A percentile compares a stretch with the other conserved stretches of the same genome.
phyloP scores from a whole-genome alignment of 2,888 invertebrate genomes.

The Leptinotarsa haldemani region DNA sequence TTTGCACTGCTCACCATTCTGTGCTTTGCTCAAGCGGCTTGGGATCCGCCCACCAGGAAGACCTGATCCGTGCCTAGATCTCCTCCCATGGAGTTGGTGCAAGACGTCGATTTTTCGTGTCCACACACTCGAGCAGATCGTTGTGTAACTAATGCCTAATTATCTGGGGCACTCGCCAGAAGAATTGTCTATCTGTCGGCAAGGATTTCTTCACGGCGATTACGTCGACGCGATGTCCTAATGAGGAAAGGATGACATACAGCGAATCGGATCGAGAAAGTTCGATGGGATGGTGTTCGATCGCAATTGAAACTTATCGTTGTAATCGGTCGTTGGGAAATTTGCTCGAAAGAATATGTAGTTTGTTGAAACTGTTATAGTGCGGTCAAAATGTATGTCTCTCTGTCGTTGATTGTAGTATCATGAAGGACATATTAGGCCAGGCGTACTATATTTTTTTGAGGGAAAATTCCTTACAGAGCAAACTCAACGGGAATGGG shows the following conservation, averaged over 20 bases:
- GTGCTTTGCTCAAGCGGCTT: conserved; percentile 33
- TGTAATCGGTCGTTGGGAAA: neutral
- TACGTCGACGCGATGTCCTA: conserved; percentile 5
- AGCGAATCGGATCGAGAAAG: neutral
- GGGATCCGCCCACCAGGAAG: conserved; percentile 25
- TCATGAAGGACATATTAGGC: no score
- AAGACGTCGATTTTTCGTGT: conserved; percentile 23
- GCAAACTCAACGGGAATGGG: no score
- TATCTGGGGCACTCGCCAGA: conserved; percentile 42
- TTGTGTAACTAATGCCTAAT: conserved; percentile 38
- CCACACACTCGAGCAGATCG: conserved; percentile 30
- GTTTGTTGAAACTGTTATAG: no score
- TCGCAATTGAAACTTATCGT: neutral
- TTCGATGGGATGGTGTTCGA: neutral
- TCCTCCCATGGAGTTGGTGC: conserved; percentile 32
- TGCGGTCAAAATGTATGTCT: no score
- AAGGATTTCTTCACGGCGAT: conserved; percentile 7
- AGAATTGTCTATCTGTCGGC: conserved; percentile 27
- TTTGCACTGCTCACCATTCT: no score
- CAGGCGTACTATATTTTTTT: no score
- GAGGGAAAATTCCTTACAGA: no score
- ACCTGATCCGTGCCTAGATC: conserved; percentile 33
- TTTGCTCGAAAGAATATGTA: neutral
- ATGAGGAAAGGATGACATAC: neutral
- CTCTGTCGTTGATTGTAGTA: no score